Evolutionary conservation across 2,113 vertebrate species (phyloP), one percentile per base, ranked within the genome.

Genomic region (Platysternon megacephalum): DNA sequence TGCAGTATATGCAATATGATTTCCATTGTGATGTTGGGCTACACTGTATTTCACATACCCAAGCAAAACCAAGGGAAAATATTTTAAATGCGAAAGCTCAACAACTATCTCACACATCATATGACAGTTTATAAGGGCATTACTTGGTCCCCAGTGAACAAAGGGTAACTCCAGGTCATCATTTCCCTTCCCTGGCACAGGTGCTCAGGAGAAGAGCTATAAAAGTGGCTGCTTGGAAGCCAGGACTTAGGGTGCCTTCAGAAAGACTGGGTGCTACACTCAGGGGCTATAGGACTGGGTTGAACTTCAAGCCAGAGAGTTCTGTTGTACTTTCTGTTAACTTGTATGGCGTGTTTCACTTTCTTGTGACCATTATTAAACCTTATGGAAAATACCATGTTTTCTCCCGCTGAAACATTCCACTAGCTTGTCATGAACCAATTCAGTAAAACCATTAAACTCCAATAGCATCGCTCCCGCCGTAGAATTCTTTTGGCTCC

Each of bases 311-410:
- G 85, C 84, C 87, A 87, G 61, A 53, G 74, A 17, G 19, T 93
- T 87, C 79, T 93, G 44, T 89, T 93, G 91, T 87, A 52, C 48
- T 89, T 94, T 94, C 84, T 56, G 85, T 91, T 93, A 95, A 88
- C 76, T 96, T 92, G 87, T 94, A 42, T 28, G 72, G 24, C 39
- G 28, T 78, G 24, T 94, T 83, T 95, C 79, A 14, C 94, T 96
- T 84, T 53, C 61, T 83, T 56, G 53, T 35, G 39, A 84, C 82
- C 72, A 42, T 79, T 83, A 65, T 95, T 91, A 93, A 95, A 84
- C 80, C 0, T 0, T 44, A 92, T 0, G 5, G 39, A 78, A 78
- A 44, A 78, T 44, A 1, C 11, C 81, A n/a, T 2, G 51, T 4
- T 91, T 96, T 91, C 5, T 2, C 19, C 81, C 61, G 46, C 72